Percentiles rank a stretch among this genome's conserved stretches.
Conservation (phyloP, 2,888 invertebrate genomes). For the Temnothorax rugatulus region DNA sequence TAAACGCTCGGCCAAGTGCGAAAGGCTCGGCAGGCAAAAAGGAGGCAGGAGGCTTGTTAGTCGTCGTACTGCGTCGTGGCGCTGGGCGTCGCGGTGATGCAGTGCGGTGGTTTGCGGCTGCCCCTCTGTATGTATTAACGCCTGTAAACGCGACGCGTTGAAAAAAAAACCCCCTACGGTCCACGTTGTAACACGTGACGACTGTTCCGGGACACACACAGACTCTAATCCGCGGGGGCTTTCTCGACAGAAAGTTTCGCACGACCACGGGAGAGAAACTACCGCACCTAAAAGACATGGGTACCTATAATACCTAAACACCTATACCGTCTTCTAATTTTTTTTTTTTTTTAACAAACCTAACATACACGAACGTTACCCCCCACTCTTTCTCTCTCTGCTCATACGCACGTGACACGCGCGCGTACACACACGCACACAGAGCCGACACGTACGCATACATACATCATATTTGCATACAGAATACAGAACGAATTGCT, state of each 20-base stretch:
- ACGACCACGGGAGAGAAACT: slow-evolving; percentile 84
- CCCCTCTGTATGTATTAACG: slow-evolving; percentile 75
- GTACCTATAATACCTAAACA: slow-evolving; percentile 84
- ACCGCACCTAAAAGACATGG: slow-evolving; percentile 83
- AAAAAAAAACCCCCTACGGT: slow-evolving; percentile 72
- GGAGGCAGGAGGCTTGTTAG: slow-evolving; percentile 84
- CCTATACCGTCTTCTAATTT: slow-evolving; percentile 68
- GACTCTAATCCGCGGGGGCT: slow-evolving; percentile 82
- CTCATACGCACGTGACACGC: slow-evolving; percentile 8
- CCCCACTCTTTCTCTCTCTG: slow-evolving; percentile 7
- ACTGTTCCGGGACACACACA: slow-evolving; percentile 78
- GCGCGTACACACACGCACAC: background rate
- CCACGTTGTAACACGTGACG: slow-evolving; percentile 76
- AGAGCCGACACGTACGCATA: background rate
- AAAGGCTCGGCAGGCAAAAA: slow-evolving; percentile 67
- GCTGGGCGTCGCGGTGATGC: slow-evolving; percentile 85
- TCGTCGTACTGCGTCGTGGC: slow-evolving; percentile 86
- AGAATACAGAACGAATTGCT: background rate
- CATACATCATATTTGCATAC: background rate
- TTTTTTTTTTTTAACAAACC: background rate
- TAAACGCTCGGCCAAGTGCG: slow-evolving; percentile 61
- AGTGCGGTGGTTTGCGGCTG: slow-evolving; percentile 85
- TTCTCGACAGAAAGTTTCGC: slow-evolving; percentile 84
- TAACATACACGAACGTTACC: background rate
- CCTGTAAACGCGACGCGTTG: slow-evolving; percentile 79